Evolutionary conservation across 2,113 vertebrate genomes (phyloP).

Genomic region (Conger conger): DNA sequence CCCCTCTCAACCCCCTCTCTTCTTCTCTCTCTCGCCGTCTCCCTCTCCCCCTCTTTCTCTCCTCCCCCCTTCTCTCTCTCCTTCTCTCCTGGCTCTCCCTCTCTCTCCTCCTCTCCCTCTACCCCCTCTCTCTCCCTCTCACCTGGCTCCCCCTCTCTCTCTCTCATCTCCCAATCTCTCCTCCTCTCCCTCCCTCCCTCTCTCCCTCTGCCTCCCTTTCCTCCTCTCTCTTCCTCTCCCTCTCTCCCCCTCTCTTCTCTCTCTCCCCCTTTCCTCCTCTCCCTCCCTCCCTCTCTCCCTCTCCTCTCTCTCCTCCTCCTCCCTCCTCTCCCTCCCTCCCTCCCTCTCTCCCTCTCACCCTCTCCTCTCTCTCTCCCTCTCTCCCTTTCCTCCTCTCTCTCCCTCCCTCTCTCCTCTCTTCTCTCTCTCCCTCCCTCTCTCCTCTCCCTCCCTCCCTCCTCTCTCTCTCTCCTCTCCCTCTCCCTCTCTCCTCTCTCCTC

Average conservation of each 20-base stretch:
- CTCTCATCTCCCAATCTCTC: slow-evolving; percentile 18
- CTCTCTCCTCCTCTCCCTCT: slow-evolving; percentile 44
- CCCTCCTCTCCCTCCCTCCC: too few relatives aligned
- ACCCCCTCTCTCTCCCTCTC: slow-evolving; percentile 41
- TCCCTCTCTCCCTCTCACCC: slow-evolving; percentile 42
- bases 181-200: slow-evolving; percentile 67
- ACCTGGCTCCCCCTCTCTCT: slow-evolving; percentile 20
- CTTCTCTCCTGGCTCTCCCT: too few relatives aligned
- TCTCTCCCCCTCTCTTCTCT: too few relatives aligned
- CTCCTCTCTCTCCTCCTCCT: too few relatives aligned
- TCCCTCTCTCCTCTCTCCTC: slow-evolving; percentile 16
- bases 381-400: slow-evolving; percentile 20
- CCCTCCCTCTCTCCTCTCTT: slow-evolving; percentile 17
- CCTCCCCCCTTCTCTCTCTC: too few relatives aligned
- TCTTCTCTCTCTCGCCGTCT: too few relatives aligned
- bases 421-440: slow-evolving; percentile 48
- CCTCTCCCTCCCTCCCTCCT: slow-evolving; percentile 50
- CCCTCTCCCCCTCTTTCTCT: too few relatives aligned
- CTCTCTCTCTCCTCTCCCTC: slow-evolving; percentile 47
- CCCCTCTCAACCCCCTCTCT: too few relatives aligned
- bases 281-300: too few relatives aligned
- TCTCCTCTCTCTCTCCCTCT: slow-evolving; percentile 42
- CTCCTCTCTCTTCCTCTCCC: too few relatives aligned
- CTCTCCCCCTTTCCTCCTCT: too few relatives aligned
- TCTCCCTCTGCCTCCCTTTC: too few relatives aligned